Conservation (phyloP, 53 echinoderm and acorn worm species). For the Holothuria leucospilota region DNA sequence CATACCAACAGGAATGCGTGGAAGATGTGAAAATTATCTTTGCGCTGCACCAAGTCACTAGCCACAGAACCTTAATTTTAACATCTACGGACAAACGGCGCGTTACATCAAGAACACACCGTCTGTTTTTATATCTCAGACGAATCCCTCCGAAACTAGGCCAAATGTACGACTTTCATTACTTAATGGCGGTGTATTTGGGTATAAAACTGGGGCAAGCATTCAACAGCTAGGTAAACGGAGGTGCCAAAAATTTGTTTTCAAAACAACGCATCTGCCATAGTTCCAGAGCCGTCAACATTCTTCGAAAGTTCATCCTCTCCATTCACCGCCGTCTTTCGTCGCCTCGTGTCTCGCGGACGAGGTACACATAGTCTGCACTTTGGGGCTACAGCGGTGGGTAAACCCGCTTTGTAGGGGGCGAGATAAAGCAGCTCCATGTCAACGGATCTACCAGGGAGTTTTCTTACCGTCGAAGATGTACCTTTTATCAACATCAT, state of each 20-base stretch:
- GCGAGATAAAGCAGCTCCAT: too few relatives aligned
- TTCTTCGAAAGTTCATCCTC: constrained; percentile 43
- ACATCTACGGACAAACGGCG: constrained; percentile 44
- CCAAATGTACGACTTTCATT: constrained; percentile 50
- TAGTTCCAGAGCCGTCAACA: constrained; percentile 38
- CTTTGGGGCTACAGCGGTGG: too few relatives aligned
- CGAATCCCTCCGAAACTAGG: constrained; percentile 31
- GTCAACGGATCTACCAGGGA: too few relatives aligned
- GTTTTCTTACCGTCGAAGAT: too few relatives aligned
- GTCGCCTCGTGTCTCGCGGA: constrained; percentile 11
- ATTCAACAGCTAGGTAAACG: constrained; percentile 52
- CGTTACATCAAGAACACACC: constrained; percentile 52
- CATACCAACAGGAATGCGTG: constrained; percentile 2
- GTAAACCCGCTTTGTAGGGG: too few relatives aligned
- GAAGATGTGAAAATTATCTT: too few relatives aligned
- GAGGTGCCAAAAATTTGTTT: constrained; percentile 54
- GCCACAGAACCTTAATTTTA: constrained; percentile 20
- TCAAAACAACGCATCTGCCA: constrained; percentile 56
- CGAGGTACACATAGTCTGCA: too few relatives aligned
- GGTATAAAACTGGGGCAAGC: constrained; percentile 50
- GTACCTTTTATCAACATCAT: too few relatives aligned
- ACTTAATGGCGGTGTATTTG: constrained; percentile 51
- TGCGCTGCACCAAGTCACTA: constrained; percentile 13
- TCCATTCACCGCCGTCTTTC: constrained; percentile 29
- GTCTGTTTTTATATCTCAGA: constrained; percentile 39